phyloP scores from a whole-genome alignment of 2,113 vertebrate genomes.

The Triplophysa tibetana region DNA sequence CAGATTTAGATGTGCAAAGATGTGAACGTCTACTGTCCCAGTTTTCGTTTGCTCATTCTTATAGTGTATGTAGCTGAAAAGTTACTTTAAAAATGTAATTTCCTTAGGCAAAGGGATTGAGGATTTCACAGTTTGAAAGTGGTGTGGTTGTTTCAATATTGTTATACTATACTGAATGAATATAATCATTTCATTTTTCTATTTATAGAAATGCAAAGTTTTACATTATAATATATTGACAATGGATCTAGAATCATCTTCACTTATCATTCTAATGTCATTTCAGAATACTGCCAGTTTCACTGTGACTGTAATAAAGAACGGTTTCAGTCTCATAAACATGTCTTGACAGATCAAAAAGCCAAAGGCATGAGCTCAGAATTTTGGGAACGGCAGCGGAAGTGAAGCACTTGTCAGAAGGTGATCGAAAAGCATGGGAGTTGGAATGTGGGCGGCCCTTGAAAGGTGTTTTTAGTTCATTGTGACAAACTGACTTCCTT shows the following conservation, averaged over 20 bases:
- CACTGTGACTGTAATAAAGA: constrained; percentile 15
- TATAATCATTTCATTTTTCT: too few species aligned
- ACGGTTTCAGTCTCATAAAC: constrained; percentile 21
- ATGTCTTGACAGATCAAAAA: constrained; percentile 40
- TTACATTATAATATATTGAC: too few species aligned
- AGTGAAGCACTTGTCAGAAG: constrained; percentile 24
- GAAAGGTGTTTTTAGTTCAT: constrained; percentile 62
- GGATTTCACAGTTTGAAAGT: neutral
- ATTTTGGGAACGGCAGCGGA: constrained; percentile 21
- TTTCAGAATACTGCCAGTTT: constrained; percentile 29
- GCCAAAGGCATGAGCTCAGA: constrained; percentile 8
- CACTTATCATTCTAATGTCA: neutral
- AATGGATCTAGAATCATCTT: neutral
- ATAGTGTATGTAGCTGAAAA: neutral
- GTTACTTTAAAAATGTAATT: neutral
- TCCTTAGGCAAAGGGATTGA: neutral
- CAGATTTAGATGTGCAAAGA: constrained; percentile 49
- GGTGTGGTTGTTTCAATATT: neutral
- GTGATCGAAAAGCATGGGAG: constrained; percentile 50
- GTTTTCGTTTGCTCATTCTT: neutral
- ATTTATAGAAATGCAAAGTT: too few species aligned
- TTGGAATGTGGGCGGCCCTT: constrained; percentile 56
- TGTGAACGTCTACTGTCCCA: neutral
- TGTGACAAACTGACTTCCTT: constrained; percentile 55
- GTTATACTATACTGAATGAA: neutral